These are phyloP conservation scores for Acleris sparsana DNA, from an alignment of 2,888 invertebrate species.

Conservation along the genomic window DNA sequence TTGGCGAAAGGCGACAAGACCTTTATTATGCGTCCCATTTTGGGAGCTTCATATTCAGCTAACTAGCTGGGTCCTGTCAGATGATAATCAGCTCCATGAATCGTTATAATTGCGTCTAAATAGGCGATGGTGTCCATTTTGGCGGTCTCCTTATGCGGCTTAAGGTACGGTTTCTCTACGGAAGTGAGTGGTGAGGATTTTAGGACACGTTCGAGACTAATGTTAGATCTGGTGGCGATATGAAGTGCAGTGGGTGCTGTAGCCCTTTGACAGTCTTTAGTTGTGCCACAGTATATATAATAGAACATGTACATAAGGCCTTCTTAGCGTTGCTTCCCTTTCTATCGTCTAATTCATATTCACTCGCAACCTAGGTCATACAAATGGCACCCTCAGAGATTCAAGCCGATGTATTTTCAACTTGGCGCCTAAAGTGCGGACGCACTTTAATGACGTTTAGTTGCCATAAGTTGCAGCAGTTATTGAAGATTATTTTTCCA, in stretches of 20 bases:
- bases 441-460: too few relatives aligned
- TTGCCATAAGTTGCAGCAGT: too few relatives aligned
- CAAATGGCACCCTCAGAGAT: too few relatives aligned
- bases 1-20: conserved; percentile 17
- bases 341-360: too few relatives aligned
- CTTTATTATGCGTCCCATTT: conserved; percentile 15
- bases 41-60: conserved; percentile 22
- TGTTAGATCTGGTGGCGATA: not conserved
- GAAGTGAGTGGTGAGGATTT: not conserved
- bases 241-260: not conserved
- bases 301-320: too few relatives aligned
- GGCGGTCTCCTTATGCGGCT: conserved; percentile 52
- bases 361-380: too few relatives aligned
- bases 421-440: too few relatives aligned
- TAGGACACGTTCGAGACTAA: not conserved
- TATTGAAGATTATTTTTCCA: too few relatives aligned
- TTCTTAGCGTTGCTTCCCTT: too few relatives aligned
- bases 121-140: conserved; percentile 52
- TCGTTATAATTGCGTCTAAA: conserved; percentile 61
- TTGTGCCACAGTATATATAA: too few relatives aligned
- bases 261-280: too few relatives aligned
- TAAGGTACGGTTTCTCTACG: conserved; percentile 19
- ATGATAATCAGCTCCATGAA: conserved; percentile 50
- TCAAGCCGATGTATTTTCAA: too few relatives aligned
- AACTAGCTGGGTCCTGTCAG: conserved; percentile 38